Evolutionary conservation across 2,888 invertebrate species (phyloP).

Genomic region (Brachycybe producta): DNA sequence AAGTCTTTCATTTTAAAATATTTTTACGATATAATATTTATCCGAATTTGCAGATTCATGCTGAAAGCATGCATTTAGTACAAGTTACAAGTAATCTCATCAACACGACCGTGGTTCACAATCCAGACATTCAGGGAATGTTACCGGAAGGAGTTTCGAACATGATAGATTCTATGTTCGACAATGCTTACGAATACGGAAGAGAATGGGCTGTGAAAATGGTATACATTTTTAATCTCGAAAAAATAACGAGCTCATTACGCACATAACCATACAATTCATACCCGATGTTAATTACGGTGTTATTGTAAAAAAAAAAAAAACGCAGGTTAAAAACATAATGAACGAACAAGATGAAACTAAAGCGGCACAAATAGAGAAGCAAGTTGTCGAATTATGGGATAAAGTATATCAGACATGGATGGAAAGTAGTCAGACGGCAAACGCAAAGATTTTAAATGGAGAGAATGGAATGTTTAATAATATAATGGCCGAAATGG

Average conservation of each 20-base stretch:
- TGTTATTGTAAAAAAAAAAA: neutral
- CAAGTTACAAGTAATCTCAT: conserved; percentile 75
- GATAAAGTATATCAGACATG: conserved; percentile 85
- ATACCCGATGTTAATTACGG: neutral
- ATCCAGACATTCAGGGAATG: conserved; percentile 68
- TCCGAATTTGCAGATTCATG: conserved; percentile 72
- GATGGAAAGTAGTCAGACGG: conserved; percentile 49
- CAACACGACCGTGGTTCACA: conserved; percentile 75
- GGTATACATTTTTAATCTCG: conserved; percentile 39
- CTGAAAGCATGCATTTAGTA: conserved; percentile 82
- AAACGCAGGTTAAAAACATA: conserved; percentile 53
- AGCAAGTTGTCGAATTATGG: conserved; percentile 82
- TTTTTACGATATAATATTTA: no score
- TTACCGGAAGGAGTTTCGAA: conserved; percentile 73
- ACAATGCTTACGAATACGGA: conserved; percentile 86
- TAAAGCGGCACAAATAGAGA: conserved; percentile 69
- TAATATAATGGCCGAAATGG: conserved; percentile 34
- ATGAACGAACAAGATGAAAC: conserved; percentile 65
- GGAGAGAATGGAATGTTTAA: conserved; percentile 24
- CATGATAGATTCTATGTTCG: conserved; percentile 75
- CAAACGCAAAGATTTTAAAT: conserved; percentile 18
- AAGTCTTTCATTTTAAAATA: no score
- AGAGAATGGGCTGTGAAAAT: conserved; percentile 77
- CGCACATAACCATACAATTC: neutral
- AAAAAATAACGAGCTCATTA: neutral